These are phyloP conservation scores for Drosophila nasuta DNA, from an alignment of 1,140 invertebrate genomes.

Conservation along the genomic window DNA sequence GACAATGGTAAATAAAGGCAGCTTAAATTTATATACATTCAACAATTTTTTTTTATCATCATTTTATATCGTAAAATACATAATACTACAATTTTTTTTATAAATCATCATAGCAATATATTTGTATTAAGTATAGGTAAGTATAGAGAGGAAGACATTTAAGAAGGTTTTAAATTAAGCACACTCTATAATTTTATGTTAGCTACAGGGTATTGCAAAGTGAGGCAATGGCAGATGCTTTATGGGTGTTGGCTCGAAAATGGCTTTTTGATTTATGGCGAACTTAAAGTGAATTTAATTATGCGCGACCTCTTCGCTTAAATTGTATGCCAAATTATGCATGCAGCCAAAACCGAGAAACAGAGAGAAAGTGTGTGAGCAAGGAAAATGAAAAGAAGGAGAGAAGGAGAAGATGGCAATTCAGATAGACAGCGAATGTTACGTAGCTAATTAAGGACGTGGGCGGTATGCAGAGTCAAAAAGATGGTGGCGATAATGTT, in stretches of 20 bases:
- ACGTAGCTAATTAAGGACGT: slow-evolving; percentile 50
- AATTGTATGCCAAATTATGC: slow-evolving; percentile 69
- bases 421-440: not conserved
- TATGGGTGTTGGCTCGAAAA: slow-evolving; percentile 27
- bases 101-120: no score
- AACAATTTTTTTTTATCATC: no score
- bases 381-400: no score
- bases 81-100: no score
- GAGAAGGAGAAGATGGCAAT: no score
- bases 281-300: slow-evolving; percentile 78
- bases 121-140: not conserved
- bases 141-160: no score
- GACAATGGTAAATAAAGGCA: no score
- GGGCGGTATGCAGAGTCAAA: slow-evolving; percentile 9
- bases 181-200: not conserved
- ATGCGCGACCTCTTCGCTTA: slow-evolving; percentile 31
- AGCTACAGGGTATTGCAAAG: slow-evolving; percentile 19
- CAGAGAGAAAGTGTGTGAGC: slow-evolving; percentile 7
- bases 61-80: no score
- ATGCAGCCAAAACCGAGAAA: slow-evolving; percentile 37
- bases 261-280: slow-evolving; percentile 65
- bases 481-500: slow-evolving; percentile 28
- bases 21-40: no score
- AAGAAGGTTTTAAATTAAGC: no score
- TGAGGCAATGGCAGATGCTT: not conserved